phyloP scores from a whole-genome alignment of 2,797 vertebrate species.

The Paramormyrops hopkinsi region DNA sequence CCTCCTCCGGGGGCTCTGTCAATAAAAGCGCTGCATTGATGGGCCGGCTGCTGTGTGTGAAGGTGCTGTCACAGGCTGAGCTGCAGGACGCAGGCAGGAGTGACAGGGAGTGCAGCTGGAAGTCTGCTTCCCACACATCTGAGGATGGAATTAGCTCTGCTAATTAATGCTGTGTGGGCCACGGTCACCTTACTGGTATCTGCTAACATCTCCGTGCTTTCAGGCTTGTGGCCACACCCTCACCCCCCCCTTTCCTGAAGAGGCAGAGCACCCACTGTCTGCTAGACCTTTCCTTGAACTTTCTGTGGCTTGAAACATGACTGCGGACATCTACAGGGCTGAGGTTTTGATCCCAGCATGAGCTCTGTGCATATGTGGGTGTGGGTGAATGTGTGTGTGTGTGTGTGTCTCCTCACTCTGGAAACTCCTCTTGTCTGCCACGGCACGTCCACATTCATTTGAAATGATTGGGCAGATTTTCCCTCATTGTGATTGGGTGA shows the following conservation, averaged over 20 bases:
- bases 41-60: neutral
- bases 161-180: neutral
- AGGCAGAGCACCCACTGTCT: neutral
- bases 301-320: neutral
- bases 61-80: neutral
- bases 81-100: neutral
- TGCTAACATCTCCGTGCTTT: neutral
- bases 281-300: neutral
- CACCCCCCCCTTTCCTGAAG: neutral
- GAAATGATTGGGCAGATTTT: neutral
- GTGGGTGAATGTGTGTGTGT: neutral
- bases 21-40: constrained; percentile 4
- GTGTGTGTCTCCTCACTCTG: neutral
- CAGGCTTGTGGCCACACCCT: neutral
- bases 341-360: neutral
- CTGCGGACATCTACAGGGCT: neutral
- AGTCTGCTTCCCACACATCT: neutral
- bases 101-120: neutral
- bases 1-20: constrained; percentile 13
- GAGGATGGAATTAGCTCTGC: neutral
- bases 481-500: neutral
- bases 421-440: neutral
- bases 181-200: neutral
- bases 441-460: neutral
- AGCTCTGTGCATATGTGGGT: neutral